Percentiles rank a stretch among this genome's conserved stretches.
These are phyloP conservation scores for Acrobasis consociella DNA, from an alignment of 2,888 invertebrate genomes.

Conservation along the genomic window DNA sequence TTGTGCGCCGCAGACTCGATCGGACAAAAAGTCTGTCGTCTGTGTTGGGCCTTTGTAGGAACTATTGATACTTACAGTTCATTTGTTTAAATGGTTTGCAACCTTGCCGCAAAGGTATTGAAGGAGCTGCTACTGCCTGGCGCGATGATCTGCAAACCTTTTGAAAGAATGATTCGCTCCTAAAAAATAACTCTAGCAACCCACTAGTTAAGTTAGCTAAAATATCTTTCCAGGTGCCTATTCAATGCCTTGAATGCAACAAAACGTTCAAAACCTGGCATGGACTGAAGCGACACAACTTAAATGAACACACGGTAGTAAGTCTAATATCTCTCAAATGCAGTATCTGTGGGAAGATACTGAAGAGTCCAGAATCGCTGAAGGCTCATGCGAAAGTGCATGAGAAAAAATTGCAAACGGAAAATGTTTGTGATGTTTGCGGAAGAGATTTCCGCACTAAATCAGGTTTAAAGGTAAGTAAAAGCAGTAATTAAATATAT, in stretches of 20 bases:
- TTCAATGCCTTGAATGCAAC: conserved; percentile 59
- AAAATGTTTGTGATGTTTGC: conserved; percentile 67
- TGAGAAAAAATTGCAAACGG: conserved; percentile 40
- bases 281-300: conserved; percentile 61
- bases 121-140: too few relatives aligned
- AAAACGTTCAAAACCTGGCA: conserved; percentile 68
- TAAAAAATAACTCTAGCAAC: too few relatives aligned
- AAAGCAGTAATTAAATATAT: too few relatives aligned
- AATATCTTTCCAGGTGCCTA: conserved; percentile 40
- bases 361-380: conserved; percentile 58
- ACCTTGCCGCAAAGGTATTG: too few relatives aligned
- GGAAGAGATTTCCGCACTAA: conserved; percentile 61
- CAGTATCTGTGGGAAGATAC: conserved; percentile 63
- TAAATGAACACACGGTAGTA: conserved; percentile 56
- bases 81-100: too few relatives aligned
- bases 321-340: conserved; percentile 58
- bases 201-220: too few relatives aligned
- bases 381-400: conserved; percentile 61
- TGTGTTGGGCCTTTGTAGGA: too few relatives aligned
- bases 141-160: too few relatives aligned
- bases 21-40: too few relatives aligned
- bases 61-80: too few relatives aligned
- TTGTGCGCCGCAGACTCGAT: too few relatives aligned
- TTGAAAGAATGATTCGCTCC: too few relatives aligned
- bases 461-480: conserved; percentile 54